Evolutionary conservation across 2,888 invertebrate species (phyloP).

Genomic region (Leptothorax acervorum): DNA sequence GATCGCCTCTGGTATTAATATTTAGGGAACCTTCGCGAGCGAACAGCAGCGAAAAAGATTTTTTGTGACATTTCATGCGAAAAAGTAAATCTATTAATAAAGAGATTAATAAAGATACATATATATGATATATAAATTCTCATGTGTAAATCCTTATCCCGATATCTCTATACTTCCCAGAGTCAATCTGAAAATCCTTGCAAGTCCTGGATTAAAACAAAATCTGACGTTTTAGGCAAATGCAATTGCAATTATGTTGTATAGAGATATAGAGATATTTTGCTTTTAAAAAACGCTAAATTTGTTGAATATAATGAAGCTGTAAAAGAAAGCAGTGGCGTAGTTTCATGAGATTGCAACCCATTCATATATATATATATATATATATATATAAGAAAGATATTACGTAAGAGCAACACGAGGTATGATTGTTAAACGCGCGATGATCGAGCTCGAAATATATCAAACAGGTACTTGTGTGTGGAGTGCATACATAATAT

Average conservation of each 20-base stretch:
- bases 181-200: not conserved
- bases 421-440: not conserved
- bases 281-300: not conserved
- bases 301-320: not conserved
- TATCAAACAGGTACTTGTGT: slow-evolving; percentile 30
- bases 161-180: not conserved
- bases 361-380: not conserved
- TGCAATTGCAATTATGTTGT: not conserved
- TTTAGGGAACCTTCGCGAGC: not conserved
- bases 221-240: not conserved
- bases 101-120: not conserved
- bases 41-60: not conserved
- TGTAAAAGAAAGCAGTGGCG: not conserved
- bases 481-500: slow-evolving; percentile 65
- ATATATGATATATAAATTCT: not conserved
- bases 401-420: not conserved
- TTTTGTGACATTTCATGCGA: not conserved
- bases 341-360: not conserved
- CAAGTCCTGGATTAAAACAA: not conserved
- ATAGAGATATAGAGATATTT: not conserved
- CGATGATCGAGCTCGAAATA: not conserved
- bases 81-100: slow-evolving; percentile 11
- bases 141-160: slow-evolving; percentile 5
- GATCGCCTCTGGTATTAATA: not conserved
- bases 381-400: too few species aligned